Evolutionary conservation across 2,113 vertebrate species (phyloP).

Genomic region (Rhinopomastus cyanomelas): DNA sequence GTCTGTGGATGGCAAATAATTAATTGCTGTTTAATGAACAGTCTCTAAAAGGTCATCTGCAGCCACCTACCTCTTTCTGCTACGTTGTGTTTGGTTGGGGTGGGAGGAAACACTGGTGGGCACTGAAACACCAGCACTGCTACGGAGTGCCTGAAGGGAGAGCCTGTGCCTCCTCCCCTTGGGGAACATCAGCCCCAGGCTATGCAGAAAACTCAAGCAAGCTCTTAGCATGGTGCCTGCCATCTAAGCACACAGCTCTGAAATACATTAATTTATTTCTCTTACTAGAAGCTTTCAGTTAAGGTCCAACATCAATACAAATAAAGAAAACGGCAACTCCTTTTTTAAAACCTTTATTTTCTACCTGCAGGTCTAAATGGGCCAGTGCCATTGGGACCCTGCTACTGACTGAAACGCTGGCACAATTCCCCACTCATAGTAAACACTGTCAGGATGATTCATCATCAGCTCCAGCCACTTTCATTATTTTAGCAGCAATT

Average conservation of each 20-base stretch:
- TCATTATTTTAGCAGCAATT: slow-evolving; percentile 7
- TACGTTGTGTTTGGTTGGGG: neutral
- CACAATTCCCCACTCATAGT: neutral
- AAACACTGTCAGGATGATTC: neutral
- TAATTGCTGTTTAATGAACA: neutral
- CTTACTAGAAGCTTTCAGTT: neutral
- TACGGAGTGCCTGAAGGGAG: neutral
- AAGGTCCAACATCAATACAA: slow-evolving; percentile 6
- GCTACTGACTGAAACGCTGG: neutral
- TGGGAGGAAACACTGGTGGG: neutral
- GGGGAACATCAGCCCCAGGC: neutral
- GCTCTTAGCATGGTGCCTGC: neutral
- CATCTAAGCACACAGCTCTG: neutral
- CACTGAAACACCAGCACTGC: neutral
- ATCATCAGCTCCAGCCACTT: neutral
- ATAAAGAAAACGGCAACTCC: neutral
- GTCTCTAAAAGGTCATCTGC: neutral
- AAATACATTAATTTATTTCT: neutral
- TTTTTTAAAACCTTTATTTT: no score
- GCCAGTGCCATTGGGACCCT: neutral
- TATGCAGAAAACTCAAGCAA: neutral
- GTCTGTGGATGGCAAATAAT: neutral
- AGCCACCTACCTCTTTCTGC: neutral
- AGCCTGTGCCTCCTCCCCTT: neutral
- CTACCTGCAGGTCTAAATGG: slow-evolving; percentile 25